These are phyloP conservation scores for Motacilla tschutschensis DNA, from an alignment of 2,113 vertebrate species.

Conservation along the genomic window DNA sequence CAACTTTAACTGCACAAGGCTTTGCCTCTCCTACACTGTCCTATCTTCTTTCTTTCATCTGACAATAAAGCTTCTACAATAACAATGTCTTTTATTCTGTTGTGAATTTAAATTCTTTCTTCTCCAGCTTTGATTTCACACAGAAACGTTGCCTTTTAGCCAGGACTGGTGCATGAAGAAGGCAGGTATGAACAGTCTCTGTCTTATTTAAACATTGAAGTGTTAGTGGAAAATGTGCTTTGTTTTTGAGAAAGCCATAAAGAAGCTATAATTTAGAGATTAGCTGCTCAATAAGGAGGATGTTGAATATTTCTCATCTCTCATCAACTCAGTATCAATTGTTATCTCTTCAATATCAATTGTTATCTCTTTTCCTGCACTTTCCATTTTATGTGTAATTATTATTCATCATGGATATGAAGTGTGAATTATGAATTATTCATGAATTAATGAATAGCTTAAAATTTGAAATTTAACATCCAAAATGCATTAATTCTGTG, in stretches of 20 bases:
- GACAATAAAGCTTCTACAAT: background rate
- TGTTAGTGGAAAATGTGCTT: background rate
- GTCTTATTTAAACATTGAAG: background rate
- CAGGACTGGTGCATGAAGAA: background rate
- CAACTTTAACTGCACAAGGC: background rate
- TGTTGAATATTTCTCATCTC: constrained; percentile 16
- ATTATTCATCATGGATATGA: constrained; percentile 42
- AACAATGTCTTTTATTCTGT: constrained; percentile 13
- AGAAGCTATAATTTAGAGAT: constrained; percentile 10
- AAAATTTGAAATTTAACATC: constrained; percentile 21
- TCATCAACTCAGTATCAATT: constrained; percentile 37
- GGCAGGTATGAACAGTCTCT: background rate
- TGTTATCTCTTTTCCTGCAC: constrained; percentile 15
- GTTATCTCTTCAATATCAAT: constrained; percentile 48
- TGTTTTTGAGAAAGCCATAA: constrained; percentile 22
- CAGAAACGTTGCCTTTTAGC: background rate
- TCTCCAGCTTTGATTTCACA: constrained; percentile 18
- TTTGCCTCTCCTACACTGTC: background rate
- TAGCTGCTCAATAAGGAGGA: background rate
- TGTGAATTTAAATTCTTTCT: constrained; percentile 13
- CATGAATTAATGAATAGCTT: constrained; percentile 40
- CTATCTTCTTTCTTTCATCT: constrained; percentile 16
- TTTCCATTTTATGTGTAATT: constrained; percentile 47
- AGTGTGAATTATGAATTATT: constrained; percentile 48
- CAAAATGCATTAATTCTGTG: background rate